Evolutionary conservation across 1,140 invertebrate species (phyloP).

Genomic region (Panagrolaimus sp.): DNA sequence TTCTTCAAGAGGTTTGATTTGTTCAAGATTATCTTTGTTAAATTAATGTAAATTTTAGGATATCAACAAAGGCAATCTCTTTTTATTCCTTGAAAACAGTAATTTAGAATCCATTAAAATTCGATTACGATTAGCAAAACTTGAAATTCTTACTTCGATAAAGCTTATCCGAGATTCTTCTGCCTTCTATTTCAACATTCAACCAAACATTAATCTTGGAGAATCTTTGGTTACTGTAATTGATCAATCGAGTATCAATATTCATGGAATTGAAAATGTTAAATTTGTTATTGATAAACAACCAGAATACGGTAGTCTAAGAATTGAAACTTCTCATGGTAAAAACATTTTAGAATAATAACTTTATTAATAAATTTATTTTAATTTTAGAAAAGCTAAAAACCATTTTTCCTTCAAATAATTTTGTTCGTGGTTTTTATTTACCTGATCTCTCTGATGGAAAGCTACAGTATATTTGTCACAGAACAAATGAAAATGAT

Average conservation of each 20-base stretch:
- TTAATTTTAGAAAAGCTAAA: not conserved
- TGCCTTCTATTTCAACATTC: not conserved
- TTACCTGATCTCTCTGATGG: not conserved
- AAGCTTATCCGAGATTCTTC: not conserved
- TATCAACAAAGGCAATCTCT: no score
- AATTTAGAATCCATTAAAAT: no score
- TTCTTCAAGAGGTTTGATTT: conserved; percentile 21
- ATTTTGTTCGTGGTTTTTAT: not conserved
- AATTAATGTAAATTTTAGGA: no score
- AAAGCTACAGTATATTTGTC: not conserved
- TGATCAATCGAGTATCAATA: not conserved
- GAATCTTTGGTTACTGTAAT: not conserved
- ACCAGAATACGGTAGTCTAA: not conserved
- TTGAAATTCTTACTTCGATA: not conserved
- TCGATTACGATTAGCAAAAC: not conserved
- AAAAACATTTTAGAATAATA: not conserved
- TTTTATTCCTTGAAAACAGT: no score
- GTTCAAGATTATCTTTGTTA: not conserved
- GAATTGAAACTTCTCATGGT: not conserved
- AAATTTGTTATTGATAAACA: not conserved
- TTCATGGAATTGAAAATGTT: not conserved
- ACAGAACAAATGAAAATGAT: not conserved
- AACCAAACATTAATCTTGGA: conserved; percentile 5
- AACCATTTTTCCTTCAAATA: not conserved
- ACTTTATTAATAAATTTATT: not conserved